A percentile compares a stretch with the other conserved stretches of the same genome.
phyloP scores from a whole-genome alignment of 1,140 invertebrate genomes.

The Caenorhabditis tropicalis region DNA sequence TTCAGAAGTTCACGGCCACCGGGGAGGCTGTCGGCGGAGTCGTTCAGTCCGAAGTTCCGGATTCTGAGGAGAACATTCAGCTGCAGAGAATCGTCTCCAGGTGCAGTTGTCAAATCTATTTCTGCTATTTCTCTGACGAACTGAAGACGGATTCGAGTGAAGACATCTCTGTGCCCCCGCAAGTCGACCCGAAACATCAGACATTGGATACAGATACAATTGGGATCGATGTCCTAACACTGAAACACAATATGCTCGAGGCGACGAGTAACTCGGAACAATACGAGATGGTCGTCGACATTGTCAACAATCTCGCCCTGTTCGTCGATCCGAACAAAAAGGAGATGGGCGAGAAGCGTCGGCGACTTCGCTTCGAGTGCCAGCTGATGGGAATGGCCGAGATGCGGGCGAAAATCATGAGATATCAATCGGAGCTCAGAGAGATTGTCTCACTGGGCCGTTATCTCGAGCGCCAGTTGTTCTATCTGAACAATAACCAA shows the following conservation, averaged over 20 bases:
- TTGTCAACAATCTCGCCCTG: constrained; percentile 93
- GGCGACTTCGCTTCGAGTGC: constrained; percentile 82
- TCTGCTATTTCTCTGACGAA: constrained; percentile 88
- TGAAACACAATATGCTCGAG: constrained; percentile 97
- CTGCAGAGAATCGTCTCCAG: constrained; percentile 93
- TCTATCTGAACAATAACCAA: constrained; percentile 67
- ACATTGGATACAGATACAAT: constrained; percentile 59
- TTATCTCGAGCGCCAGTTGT: constrained; percentile 67
- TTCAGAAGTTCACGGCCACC: constrained; percentile 74
- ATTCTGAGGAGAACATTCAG: constrained; percentile 74
- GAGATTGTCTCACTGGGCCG: constrained; percentile 67
- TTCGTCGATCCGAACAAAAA: constrained; percentile 95
- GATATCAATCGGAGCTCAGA: constrained; percentile 72
- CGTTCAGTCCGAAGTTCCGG: constrained; percentile 68
- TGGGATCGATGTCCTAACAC: constrained; percentile 88
- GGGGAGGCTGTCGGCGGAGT: constrained; percentile 87
- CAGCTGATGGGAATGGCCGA: constrained; percentile 83
- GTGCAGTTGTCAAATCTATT: constrained; percentile 97
- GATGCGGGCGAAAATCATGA: constrained; percentile 77
- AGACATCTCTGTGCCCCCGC: constrained; percentile 74
- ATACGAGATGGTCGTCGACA: constrained; percentile 78
- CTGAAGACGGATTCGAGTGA: constrained; percentile 79
- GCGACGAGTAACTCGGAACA: constrained; percentile 69
- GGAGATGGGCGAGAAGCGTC: constrained; percentile 76
- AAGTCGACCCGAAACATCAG: neutral